A percentile compares a stretch with the other conserved stretches of the same genome.
Evolutionary conservation across 2,113 vertebrate genomes (phyloP).

Genomic region (Pseudolaguvia tuberculata): DNA sequence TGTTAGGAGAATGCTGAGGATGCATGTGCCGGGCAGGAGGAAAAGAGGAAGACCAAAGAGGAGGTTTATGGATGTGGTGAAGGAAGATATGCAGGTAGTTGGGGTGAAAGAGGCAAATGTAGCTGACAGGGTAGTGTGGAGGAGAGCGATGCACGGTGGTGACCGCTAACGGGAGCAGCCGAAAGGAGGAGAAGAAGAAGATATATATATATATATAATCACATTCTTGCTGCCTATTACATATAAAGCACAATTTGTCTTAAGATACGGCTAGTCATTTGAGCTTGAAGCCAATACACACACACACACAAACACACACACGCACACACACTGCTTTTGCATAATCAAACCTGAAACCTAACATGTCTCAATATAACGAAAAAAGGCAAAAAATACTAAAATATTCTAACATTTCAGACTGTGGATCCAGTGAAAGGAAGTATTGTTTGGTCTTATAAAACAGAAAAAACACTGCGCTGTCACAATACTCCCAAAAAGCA

Average conservation of each 20-base stretch:
- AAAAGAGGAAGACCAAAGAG: too few relatives aligned
- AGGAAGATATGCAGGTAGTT: too few relatives aligned
- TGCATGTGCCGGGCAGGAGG: too few relatives aligned
- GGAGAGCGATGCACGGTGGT: too few relatives aligned
- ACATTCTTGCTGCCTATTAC: not conserved
- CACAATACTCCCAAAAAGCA: slow-evolving; percentile 17
- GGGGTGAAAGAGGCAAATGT: too few relatives aligned
- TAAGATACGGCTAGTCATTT: slow-evolving; percentile 1
- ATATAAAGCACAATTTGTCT: slow-evolving; percentile 6
- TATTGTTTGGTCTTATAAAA: slow-evolving; percentile 4
- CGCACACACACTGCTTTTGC: slow-evolving; percentile 28
- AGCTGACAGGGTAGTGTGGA: too few relatives aligned
- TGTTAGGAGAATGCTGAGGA: too few relatives aligned
- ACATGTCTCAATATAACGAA: slow-evolving; percentile 12
- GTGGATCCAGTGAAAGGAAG: slow-evolving; percentile 42
- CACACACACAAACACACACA: slow-evolving; percentile 12
- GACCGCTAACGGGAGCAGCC: too few relatives aligned
- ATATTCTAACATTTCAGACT: slow-evolving; percentile 45
- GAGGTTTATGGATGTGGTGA: too few relatives aligned
- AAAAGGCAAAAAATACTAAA: slow-evolving; percentile 50
- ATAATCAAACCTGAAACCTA: slow-evolving; percentile 41
- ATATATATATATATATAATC: not conserved
- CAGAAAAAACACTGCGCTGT: slow-evolving; percentile 18
- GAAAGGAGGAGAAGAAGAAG: too few relatives aligned
- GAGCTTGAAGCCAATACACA: slow-evolving; percentile 28